These are phyloP conservation scores for Sturnus vulgaris DNA, from an alignment of 2,113 vertebrate genomes.

Conservation along the genomic window DNA sequence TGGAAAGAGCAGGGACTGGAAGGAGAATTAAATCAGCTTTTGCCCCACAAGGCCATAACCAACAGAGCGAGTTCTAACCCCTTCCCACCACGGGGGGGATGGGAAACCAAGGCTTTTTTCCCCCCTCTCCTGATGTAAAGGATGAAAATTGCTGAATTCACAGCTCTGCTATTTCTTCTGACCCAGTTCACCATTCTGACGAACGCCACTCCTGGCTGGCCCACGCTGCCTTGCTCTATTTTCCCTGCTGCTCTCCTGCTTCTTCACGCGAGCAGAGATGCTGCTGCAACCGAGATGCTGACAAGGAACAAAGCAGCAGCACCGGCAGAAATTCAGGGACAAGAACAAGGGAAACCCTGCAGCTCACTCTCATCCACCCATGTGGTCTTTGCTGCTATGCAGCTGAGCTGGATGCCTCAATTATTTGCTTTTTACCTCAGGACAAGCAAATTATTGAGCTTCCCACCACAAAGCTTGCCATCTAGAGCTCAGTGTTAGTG, in stretches of 20 bases:
- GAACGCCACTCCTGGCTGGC: not conserved
- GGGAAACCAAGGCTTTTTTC: not conserved
- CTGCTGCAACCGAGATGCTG: not conserved
- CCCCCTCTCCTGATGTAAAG: not conserved
- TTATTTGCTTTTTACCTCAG: not conserved
- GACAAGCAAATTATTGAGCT: not conserved
- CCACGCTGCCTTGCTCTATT: slow-evolving; percentile 41
- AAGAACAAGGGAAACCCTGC: not conserved
- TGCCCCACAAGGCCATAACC: not conserved
- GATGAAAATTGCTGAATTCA: slow-evolving; percentile 48
- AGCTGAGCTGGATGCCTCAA: not conserved
- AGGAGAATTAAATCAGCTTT: slow-evolving; percentile 1
- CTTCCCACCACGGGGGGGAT: not conserved
- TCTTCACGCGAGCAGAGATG: not conserved
- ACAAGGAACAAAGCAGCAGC: not conserved
- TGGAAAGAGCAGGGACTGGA: not conserved
- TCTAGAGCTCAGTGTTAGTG: not conserved
- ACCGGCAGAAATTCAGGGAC: not conserved
- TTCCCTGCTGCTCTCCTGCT: slow-evolving; percentile 30
- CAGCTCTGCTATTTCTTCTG: slow-evolving; percentile 53
- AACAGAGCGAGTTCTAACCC: not conserved
- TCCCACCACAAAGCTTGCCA: not conserved
- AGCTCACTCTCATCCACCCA: not conserved
- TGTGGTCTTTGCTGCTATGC: not conserved
- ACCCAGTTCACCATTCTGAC: slow-evolving; percentile 38